phyloP scores from a whole-genome alignment of 1,140 invertebrate species.

The Pseudachorutes palmiensis region DNA sequence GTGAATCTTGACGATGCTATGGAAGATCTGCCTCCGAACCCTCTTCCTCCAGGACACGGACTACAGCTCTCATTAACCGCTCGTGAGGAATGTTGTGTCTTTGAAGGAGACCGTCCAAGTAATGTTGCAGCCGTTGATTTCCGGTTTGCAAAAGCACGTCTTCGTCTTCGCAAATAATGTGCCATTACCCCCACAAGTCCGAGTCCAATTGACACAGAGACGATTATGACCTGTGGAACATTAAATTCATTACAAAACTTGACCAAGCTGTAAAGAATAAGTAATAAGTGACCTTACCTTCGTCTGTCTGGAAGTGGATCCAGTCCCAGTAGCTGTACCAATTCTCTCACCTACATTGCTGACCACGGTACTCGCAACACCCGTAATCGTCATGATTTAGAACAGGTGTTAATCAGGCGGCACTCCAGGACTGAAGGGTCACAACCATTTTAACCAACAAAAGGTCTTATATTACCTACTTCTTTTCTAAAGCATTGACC shows the following conservation, averaged over 20 bases:
- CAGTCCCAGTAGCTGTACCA: too few relatives aligned
- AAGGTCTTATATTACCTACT: too few relatives aligned
- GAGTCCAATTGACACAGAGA: constrained; percentile 27
- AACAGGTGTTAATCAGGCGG: too few relatives aligned
- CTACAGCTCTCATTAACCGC: neutral
- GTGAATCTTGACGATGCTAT: constrained; percentile 20
- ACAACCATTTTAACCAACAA: too few relatives aligned
- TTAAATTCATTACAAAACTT: neutral
- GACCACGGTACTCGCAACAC: too few relatives aligned
- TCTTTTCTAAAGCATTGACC: too few relatives aligned
- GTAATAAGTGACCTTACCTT: too few relatives aligned
- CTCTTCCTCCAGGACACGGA: neutral
- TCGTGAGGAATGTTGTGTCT: neutral
- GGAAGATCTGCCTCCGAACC: constrained; percentile 8
- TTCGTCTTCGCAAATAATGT: constrained; percentile 24
- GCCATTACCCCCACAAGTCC: constrained; percentile 28
- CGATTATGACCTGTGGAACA: constrained; percentile 28
- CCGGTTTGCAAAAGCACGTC: neutral
- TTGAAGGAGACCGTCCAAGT: neutral
- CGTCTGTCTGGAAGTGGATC: too few relatives aligned
- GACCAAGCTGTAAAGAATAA: too few relatives aligned
- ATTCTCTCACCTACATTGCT: too few relatives aligned
- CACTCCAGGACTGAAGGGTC: too few relatives aligned
- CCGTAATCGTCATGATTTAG: too few relatives aligned
- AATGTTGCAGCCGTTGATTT: neutral